Percentiles rank a stretch among this genome's conserved stretches.
Evolutionary conservation across 2,797 vertebrate species (phyloP).

Genomic region (Periophthalmus magnuspinnatus): DNA sequence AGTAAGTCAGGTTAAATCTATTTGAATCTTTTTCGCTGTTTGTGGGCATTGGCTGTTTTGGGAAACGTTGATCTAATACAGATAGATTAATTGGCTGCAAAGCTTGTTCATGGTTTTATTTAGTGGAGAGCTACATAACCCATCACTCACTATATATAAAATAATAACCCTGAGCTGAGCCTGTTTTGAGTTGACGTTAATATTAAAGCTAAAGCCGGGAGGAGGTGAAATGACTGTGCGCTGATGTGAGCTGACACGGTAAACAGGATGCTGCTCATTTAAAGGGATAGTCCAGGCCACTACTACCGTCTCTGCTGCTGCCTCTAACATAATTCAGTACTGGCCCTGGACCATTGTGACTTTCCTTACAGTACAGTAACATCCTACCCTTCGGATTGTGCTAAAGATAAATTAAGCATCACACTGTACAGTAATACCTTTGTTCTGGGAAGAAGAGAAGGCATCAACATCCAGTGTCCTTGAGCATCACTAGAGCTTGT

Average conservation of each 20-base stretch:
- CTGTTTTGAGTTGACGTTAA: slow-evolving; percentile 6
- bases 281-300: slow-evolving; percentile 24
- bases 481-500: slow-evolving; percentile 5
- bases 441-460: not conserved
- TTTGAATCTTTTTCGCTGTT: not conserved
- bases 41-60: not conserved
- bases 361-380: slow-evolving; percentile 6
- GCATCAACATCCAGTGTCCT: slow-evolving; percentile 9
- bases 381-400: not conserved
- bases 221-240: slow-evolving; percentile 4
- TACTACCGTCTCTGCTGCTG: slow-evolving; percentile 13
- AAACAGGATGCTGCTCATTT: slow-evolving; percentile 45
- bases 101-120: not conserved
- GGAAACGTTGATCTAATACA: not conserved
- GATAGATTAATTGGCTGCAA: not conserved
- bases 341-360: slow-evolving; percentile 1
- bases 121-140: not conserved
- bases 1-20: not conserved
- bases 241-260: slow-evolving; percentile 28
- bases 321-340: slow-evolving; percentile 11
- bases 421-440: not conserved
- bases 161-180: not conserved
- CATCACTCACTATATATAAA: not conserved
- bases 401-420: not conserved
- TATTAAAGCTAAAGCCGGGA: slow-evolving; percentile 18